Evolutionary conservation across 2,113 vertebrate genomes (phyloP), one percentile per base, ranked within the genome.

Genomic region (Amphiprion ocellaris): DNA sequence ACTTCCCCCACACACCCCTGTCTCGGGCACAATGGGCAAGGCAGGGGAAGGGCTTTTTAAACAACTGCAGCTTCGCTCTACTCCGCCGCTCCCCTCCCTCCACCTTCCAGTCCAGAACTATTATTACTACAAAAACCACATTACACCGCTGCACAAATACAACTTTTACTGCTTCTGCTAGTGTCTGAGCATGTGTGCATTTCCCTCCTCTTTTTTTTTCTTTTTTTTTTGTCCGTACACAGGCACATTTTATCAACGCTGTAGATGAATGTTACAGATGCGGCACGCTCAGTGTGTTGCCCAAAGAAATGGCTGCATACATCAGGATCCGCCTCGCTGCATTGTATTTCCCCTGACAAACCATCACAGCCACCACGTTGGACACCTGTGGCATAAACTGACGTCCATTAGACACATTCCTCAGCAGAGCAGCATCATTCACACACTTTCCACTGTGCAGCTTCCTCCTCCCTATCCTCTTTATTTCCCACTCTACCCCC

Each of bases 11-110:
- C 77, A 88, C 69, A 83, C 74, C 84, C 91, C 89, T 89, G 91
- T 92, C 92, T 81, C 77, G 71, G 87, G 83, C 84, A 95, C 93
- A 95, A 94, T 93, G 87, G 90, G 79, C 61, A 71, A 89, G 65
- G 84, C 88, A 91, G 79, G 90, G 90, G 89, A 94, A 93, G 90
- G 89, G 71, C 89, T 94, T 94, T 95, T 94, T 94, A 95, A 95
- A 94, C 90, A 90, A 93, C 92, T 94, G 81, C 89, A 92, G 86
- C 78, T 77, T 85, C 49, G 15, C 85, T 89, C 78, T 87, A 79
- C 89, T 84, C 83, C 56, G 17, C 72, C 77, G 10, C 75, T 10
- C 50, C 67, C 41, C 65, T 82, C 12, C 28, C 63, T 28, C 46
- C 4, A 19, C 49, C 49, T 4, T 16, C 49, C 49, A n/a, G 30